Evolutionary conservation across 2,888 invertebrate genomes (phyloP).

Genomic region (Archaeoteleia sp.): DNA sequence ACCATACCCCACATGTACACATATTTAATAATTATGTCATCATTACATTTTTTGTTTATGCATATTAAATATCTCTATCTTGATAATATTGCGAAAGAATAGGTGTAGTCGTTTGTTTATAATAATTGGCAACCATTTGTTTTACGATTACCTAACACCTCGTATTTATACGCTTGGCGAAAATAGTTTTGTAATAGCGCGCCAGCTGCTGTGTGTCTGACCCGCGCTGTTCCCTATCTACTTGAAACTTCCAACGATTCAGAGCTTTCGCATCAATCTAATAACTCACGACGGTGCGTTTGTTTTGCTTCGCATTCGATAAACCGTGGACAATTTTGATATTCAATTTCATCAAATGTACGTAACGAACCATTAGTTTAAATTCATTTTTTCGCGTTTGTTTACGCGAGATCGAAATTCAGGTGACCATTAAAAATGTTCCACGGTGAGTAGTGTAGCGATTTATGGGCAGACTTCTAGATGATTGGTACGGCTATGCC

Average conservation of each 20-base stretch:
- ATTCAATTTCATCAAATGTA: too few relatives aligned
- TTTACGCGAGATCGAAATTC: constrained; percentile 45
- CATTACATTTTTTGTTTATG: too few relatives aligned
- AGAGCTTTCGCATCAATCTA: background rate
- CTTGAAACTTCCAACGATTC: constrained; percentile 33
- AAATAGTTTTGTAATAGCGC: constrained; percentile 62
- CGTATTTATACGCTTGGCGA: constrained; percentile 66
- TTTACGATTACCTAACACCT: constrained; percentile 68
- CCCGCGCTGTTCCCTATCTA: constrained; percentile 27
- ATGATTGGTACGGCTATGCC: constrained; percentile 69
- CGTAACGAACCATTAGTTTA: too few relatives aligned
- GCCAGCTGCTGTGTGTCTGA: constrained; percentile 54
- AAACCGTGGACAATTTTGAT: too few relatives aligned
- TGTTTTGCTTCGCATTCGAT: background rate
- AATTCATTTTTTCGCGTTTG: background rate
- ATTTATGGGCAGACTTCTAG: constrained; percentile 55
- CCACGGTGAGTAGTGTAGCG: constrained; percentile 27
- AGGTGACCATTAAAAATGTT: constrained; percentile 41
- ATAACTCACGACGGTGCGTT: constrained; percentile 3
- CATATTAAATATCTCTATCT: too few relatives aligned
- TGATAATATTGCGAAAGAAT: constrained; percentile 8
- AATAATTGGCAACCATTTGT: constrained; percentile 67
- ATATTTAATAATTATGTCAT: background rate
- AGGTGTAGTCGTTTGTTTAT: constrained; percentile 63
- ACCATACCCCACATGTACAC: constrained; percentile 14